These are phyloP conservation scores for Irena cyanogastra DNA, from an alignment of 2,113 vertebrate genomes.

Conservation along the genomic window DNA sequence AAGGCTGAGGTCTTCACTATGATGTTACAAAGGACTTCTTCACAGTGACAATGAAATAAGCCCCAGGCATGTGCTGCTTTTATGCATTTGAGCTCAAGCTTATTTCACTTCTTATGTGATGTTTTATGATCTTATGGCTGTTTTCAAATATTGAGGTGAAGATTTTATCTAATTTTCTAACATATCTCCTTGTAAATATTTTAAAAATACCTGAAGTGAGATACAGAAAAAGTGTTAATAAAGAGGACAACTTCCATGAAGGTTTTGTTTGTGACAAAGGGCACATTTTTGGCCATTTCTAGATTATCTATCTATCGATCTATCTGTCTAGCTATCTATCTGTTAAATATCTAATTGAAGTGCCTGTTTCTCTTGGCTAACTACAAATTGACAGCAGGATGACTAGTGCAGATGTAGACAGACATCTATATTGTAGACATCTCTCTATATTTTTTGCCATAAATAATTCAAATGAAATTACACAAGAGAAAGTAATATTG, in stretches of 20 bases:
- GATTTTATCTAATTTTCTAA: not conserved
- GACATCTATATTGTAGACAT: not conserved
- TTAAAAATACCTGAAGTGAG: not conserved
- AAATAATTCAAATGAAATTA: not conserved
- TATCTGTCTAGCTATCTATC: not conserved
- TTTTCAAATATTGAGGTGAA: not conserved
- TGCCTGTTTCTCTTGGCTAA: not conserved
- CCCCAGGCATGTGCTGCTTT: not conserved
- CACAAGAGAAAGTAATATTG: not conserved
- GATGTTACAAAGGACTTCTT: not conserved
- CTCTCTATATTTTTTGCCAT: not conserved
- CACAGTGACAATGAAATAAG: not conserved
- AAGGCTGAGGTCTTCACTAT: not conserved
- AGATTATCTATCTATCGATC: not conserved
- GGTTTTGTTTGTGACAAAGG: not conserved
- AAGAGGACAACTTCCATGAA: not conserved
- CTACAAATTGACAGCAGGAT: not conserved
- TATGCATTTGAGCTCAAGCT: not conserved
- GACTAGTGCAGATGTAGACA: not conserved
- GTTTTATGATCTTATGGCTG: not conserved
- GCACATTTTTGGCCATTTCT: not conserved
- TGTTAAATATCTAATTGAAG: not conserved
- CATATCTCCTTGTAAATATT: not conserved
- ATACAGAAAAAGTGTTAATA: not conserved
- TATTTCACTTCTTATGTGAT: not conserved